These are phyloP conservation scores for Tigriopus japonicus DNA, from an alignment of 1,140 invertebrate genomes.

Conservation along the genomic window DNA sequence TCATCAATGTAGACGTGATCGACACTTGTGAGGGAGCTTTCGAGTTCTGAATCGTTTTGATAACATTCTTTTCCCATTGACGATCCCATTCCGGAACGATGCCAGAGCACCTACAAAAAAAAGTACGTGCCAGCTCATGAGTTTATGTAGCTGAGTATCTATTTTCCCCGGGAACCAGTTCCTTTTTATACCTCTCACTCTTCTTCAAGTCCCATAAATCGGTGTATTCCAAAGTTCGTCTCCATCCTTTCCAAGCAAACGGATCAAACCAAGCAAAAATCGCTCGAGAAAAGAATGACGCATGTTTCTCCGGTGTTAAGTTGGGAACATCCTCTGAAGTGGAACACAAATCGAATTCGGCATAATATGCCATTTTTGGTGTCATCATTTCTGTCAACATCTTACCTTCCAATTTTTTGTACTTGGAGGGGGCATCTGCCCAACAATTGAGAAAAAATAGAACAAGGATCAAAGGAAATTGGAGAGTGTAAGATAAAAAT, in stretches of 20 bases:
- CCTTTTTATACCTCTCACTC: slow-evolving; percentile 61
- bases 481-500: neutral
- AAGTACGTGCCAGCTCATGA: no score
- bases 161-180: no score
- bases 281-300: slow-evolving; percentile 70
- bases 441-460: neutral
- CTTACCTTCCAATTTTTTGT: neutral
- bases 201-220: slow-evolving; percentile 79
- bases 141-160: no score
- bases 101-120: slow-evolving; percentile 12
- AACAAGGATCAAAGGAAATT: neutral
- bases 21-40: neutral
- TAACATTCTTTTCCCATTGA: slow-evolving; percentile 43
- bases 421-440: neutral
- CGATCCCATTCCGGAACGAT: slow-evolving; percentile 66
- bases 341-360: no score
- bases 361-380: no score
- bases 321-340: neutral
- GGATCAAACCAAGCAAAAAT: slow-evolving; percentile 79
- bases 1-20: neutral
- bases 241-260: slow-evolving; percentile 59
- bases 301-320: slow-evolving; percentile 17
- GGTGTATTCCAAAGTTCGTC: slow-evolving; percentile 48
- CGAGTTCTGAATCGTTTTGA: neutral
- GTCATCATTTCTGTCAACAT: neutral